phyloP scores from a whole-genome alignment of 2,888 invertebrate genomes.

The Ornithoptera priamus region DNA sequence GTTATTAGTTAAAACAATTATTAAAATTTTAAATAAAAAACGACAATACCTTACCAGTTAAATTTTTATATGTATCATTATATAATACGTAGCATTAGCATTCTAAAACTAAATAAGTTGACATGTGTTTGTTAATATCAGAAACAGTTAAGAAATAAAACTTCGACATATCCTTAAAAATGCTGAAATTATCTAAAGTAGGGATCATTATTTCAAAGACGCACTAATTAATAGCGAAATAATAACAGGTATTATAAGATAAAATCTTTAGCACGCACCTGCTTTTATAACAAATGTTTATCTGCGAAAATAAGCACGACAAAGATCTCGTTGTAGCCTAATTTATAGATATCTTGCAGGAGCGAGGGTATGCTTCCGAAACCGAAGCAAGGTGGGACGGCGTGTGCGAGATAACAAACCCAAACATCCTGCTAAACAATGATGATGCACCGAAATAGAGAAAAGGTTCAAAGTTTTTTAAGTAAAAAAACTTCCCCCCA shows the following conservation, averaged over 20 bases:
- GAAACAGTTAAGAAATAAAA: not conserved
- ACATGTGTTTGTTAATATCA: not conserved
- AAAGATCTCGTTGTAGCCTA: conserved; percentile 64
- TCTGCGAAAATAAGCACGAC: conserved; percentile 63
- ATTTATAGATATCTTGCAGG: conserved; percentile 63
- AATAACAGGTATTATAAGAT: conserved; percentile 57
- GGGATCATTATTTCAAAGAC: conserved; percentile 47
- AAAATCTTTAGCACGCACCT: conserved; percentile 60
- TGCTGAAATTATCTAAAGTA: conserved; percentile 44
- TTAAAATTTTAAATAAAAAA: no score
- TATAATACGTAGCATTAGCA: no score
- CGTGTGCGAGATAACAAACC: conserved; percentile 75
- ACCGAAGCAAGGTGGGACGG: conserved; percentile 66
- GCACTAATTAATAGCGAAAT: conserved; percentile 62
- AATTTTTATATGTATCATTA: no score
- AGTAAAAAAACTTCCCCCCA: conserved; percentile 56
- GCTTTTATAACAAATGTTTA: conserved; percentile 61
- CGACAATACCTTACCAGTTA: no score
- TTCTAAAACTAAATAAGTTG: not conserved
- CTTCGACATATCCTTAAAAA: conserved; percentile 1
- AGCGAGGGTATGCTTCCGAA: conserved; percentile 55
- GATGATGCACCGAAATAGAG: conserved; percentile 60
- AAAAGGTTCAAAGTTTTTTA: conserved; percentile 62
- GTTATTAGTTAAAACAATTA: no score
- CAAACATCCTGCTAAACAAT: conserved; percentile 72